phyloP scores from a whole-genome alignment of 1,140 invertebrate genomes.

The Drosophila oshimai region DNA sequence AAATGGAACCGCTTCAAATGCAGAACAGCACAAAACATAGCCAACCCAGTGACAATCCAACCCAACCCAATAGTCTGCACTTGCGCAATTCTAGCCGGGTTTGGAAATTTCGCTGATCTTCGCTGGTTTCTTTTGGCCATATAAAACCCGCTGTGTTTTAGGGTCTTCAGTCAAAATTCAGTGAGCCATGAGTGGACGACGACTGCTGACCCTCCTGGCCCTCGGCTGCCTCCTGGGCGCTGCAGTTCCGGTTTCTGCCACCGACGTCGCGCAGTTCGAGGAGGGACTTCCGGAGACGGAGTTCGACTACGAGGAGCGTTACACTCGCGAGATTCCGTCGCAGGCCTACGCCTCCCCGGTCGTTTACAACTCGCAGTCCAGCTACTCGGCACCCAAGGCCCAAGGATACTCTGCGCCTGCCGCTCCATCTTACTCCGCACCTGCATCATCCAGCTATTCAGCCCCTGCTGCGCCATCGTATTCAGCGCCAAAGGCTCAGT shows the following conservation, averaged over 20 bases:
- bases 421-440: constrained; percentile 19
- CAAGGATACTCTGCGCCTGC: constrained; percentile 29
- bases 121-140: constrained; percentile 31
- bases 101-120: constrained; percentile 50
- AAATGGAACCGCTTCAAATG: constrained; percentile 2
- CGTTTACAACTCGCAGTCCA: constrained; percentile 47
- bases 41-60: constrained; percentile 1
- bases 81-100: constrained; percentile 33
- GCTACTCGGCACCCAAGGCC: constrained; percentile 17
- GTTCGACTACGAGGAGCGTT: constrained; percentile 32
- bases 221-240: constrained; percentile 33
- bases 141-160: constrained; percentile 26
- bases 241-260: not conserved
- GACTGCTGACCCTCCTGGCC: constrained; percentile 26
- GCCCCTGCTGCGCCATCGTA: constrained; percentile 13
- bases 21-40: constrained; percentile 2
- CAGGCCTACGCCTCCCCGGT: constrained; percentile 53
- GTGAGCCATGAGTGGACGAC: constrained; percentile 42
- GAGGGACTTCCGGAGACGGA: constrained; percentile 38
- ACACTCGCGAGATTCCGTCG: constrained; percentile 25
- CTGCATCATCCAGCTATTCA: constrained; percentile 26
- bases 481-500: constrained; percentile 26
- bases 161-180: constrained; percentile 16
- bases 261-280: constrained; percentile 24
- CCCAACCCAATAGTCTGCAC: not conserved